Evolutionary conservation across 2,113 vertebrate species (phyloP), one percentile per base, ranked within the genome.

Genomic region (Charina bottae): DNA sequence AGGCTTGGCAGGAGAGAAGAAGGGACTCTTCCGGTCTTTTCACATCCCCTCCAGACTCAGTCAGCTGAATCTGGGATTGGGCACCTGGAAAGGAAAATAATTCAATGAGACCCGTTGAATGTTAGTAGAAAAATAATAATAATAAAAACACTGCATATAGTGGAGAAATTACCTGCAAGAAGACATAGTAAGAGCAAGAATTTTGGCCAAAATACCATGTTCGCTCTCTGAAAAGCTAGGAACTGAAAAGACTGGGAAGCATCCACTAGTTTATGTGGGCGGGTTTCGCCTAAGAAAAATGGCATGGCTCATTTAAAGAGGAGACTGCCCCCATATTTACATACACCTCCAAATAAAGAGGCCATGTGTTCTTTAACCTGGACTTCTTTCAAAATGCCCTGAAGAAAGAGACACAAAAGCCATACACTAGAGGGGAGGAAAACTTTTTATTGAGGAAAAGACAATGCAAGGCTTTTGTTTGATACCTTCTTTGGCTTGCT

Each of bases 1-100:
- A 87, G 60, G 88, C 94, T 85, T 90, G 93, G n/a, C 96, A 90
- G 42, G 78, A 10, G 7, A 90, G 89, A 13, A 15, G 54, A 26
- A 83, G 89, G 33, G 54, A 90, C 0, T 83, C 89, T 37, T 55
- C 89, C 21, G 72, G 33, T 3, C 62, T 83, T 37, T 12, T 37
- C 2, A 46, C 53, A 26, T 42, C 55, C 1, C 78, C 78, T 3
- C 87, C 90, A n/a, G 93, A 72, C 68, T 72, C 68, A 37, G 13
- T 72, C 68, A 72, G 15, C 13, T 33, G 68, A 72, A 72, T 28
- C 15, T 72, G 13, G 17, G n/a, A 72, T 2, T 72, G 68, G 68
- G 6, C 68, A 33, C 68, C 68, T 72, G 68, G n/a, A 72, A 72
- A 72, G 68, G 68, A 72, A 72, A 72, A 72, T 19, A 33, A 5